Evolutionary conservation across 2,888 invertebrate genomes (phyloP).

Genomic region (Hydrotaea diabolus): DNA sequence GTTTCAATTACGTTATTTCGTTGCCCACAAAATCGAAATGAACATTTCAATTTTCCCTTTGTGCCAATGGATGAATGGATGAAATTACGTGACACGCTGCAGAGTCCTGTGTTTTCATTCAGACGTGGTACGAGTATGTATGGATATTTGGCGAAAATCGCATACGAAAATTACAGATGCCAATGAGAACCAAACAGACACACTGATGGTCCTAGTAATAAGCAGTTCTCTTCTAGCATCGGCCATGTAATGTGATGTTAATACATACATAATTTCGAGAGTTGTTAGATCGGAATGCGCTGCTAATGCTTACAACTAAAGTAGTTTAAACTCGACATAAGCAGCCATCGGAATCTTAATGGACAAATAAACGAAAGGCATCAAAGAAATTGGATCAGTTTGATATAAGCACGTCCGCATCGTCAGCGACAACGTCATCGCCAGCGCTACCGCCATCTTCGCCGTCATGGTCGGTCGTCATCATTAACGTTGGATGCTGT

Average conservation of each 20-base stretch:
- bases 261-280: not conserved
- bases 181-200: not conserved
- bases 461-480: too few relatives aligned
- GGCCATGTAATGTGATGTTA: constrained; percentile 11
- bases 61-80: constrained; percentile 15
- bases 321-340: not conserved
- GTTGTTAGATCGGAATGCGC: not conserved
- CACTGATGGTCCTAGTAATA: not conserved
- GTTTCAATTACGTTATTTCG: constrained; percentile 61
- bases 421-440: constrained; percentile 14
- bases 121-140: constrained; percentile 21
- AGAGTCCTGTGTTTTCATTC: not conserved
- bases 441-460: not conserved
- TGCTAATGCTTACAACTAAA: not conserved
- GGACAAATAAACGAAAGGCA: not conserved
- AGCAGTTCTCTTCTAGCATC: too few relatives aligned
- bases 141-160: not conserved
- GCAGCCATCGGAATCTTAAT: not conserved
- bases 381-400: constrained; percentile 1
- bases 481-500: constrained; percentile 50
- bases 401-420: constrained; percentile 38
- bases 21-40: constrained; percentile 52
- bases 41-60: constrained; percentile 29
- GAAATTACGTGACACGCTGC: constrained; percentile 58
- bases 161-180: constrained; percentile 16